A percentile compares a stretch with the other conserved stretches of the same genome.
These are phyloP conservation scores for Creontiades dilutus DNA, from an alignment of 2,888 invertebrate genomes.

Conservation along the genomic window DNA sequence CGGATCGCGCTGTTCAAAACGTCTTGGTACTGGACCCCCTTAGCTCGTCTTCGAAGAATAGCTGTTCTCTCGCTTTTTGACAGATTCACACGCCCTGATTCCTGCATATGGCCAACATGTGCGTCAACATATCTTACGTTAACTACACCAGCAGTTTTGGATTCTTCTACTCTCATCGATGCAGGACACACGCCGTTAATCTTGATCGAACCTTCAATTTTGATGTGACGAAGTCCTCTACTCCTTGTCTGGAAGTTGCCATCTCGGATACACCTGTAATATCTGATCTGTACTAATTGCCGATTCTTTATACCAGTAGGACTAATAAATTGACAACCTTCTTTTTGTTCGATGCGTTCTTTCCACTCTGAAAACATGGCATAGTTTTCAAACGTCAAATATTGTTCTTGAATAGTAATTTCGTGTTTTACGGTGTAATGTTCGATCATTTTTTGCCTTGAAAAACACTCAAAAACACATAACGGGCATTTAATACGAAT, in stretches of 20 bases:
- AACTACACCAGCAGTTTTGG: too few species aligned
- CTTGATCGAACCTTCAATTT: constrained; percentile 18
- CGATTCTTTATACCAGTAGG: background rate
- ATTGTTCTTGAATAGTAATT: background rate
- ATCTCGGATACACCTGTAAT: constrained; percentile 50
- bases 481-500: too few species aligned
- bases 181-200: constrained; percentile 40
- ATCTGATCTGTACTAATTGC: background rate
- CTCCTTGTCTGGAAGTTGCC: background rate
- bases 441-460: too few species aligned
- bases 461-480: too few species aligned
- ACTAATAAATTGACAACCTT: constrained; percentile 23
- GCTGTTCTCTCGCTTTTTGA: too few species aligned
- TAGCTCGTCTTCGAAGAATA: too few species aligned
- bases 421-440: too few species aligned
- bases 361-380: constrained; percentile 6
- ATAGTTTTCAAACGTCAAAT: background rate
- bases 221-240: constrained; percentile 20
- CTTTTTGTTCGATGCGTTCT: background rate
- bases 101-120: too few species aligned
- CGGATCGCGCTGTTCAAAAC: too few species aligned
- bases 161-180: background rate
- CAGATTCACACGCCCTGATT: too few species aligned
- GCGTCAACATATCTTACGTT: too few species aligned
- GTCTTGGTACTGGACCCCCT: too few species aligned